Evolutionary conservation across 2,888 invertebrate genomes (phyloP).

Genomic region (Furcula furcula): DNA sequence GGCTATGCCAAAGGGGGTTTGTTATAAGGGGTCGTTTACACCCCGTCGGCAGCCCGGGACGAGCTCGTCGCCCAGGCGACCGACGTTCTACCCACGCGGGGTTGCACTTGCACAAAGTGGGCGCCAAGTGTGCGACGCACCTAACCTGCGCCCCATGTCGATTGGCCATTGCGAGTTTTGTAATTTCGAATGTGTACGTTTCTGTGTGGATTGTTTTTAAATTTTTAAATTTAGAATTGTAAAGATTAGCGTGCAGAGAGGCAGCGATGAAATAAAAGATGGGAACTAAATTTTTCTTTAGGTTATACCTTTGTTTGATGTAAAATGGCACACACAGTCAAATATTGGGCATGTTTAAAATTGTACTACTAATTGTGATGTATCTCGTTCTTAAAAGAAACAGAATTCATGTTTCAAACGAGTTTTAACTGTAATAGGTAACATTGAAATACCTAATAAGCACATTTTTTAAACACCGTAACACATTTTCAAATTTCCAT

Average conservation of each 20-base stretch:
- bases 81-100: constrained; percentile 36
- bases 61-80: constrained; percentile 73
- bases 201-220: constrained; percentile 16
- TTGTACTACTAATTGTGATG: too few species aligned
- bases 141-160: constrained; percentile 39
- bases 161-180: constrained; percentile 38
- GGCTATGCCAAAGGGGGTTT: constrained; percentile 19
- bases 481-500: too few species aligned
- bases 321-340: too few species aligned
- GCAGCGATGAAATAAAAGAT: not conserved
- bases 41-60: constrained; percentile 57
- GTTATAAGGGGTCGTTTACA: constrained; percentile 54
- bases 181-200: constrained; percentile 37
- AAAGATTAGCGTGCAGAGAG: constrained; percentile 20
- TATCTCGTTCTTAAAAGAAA: too few species aligned
- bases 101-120: constrained; percentile 63
- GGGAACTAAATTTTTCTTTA: too few species aligned
- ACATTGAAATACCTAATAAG: too few species aligned
- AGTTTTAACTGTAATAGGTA: too few species aligned
- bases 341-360: too few species aligned
- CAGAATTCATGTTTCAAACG: too few species aligned
- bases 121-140: constrained; percentile 45
- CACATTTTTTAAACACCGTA: too few species aligned
- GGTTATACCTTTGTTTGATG: too few species aligned
- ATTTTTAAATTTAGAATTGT: constrained; percentile 27